Evolutionary conservation across 2,888 invertebrate species (phyloP).

Genomic region (Alloscopus bannaensis): DNA sequence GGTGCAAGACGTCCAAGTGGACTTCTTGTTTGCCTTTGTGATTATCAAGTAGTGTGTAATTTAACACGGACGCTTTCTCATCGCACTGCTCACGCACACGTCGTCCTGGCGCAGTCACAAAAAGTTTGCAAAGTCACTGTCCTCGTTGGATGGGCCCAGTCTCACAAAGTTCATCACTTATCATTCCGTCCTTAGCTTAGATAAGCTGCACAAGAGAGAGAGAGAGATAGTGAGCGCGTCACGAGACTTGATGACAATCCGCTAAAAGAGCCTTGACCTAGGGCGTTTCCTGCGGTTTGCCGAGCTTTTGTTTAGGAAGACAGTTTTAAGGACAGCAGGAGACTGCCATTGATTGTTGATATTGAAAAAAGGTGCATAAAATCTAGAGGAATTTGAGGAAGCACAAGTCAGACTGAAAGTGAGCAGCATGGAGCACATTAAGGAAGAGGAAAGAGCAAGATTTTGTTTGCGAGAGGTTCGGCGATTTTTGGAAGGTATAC

Average conservation of each 20-base stretch:
- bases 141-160: not conserved
- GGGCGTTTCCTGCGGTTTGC: not conserved
- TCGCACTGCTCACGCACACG: not conserved
- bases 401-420: too few relatives aligned
- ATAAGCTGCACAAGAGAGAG: slow-evolving; percentile 21
- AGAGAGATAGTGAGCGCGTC: not conserved
- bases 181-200: slow-evolving; percentile 36
- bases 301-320: too few relatives aligned
- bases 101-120: not conserved
- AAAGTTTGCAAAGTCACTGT: slow-evolving; percentile 3
- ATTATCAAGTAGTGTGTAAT: slow-evolving; percentile 7
- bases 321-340: too few relatives aligned
- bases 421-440: not conserved
- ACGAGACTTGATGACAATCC: not conserved
- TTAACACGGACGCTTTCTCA: not conserved
- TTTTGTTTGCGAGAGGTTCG: slow-evolving; percentile 28
- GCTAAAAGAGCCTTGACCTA: slow-evolving; percentile 27
- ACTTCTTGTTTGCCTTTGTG: slow-evolving; percentile 7
- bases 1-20: not conserved
- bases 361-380: too few relatives aligned
- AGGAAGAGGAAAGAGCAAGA: slow-evolving; percentile 12
- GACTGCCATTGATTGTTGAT: too few relatives aligned
- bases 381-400: too few relatives aligned
- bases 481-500: slow-evolving; percentile 38
- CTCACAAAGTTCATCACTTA: slow-evolving; percentile 1